phyloP scores from a whole-genome alignment of 2,888 invertebrate genomes.

The Tachina lurida region DNA sequence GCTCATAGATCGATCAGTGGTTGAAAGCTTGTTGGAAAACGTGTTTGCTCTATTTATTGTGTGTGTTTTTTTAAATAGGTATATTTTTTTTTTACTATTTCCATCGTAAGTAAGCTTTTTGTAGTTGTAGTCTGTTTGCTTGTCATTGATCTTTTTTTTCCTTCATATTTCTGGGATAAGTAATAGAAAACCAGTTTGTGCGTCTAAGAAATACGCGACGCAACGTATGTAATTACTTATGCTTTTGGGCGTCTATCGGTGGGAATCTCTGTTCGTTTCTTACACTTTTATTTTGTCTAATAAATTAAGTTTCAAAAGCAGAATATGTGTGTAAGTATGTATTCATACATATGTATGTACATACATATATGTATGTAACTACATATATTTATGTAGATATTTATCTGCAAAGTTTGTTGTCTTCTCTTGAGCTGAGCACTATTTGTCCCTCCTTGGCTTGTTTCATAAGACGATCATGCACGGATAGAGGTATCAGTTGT shows the following conservation, averaged over 20 bases:
- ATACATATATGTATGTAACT: too few relatives aligned
- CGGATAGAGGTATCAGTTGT: slow-evolving; percentile 18
- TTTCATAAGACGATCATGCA: slow-evolving; percentile 20
- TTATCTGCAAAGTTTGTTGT: neutral
- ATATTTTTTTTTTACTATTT: slow-evolving; percentile 12
- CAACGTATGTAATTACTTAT: neutral
- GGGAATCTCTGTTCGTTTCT: slow-evolving; percentile 45
- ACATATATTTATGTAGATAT: too few relatives aligned
- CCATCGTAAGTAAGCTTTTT: slow-evolving; percentile 30
- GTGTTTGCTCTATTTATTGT: slow-evolving; percentile 60
- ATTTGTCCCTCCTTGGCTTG: slow-evolving; percentile 15
- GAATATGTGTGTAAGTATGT: neutral
- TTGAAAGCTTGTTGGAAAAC: slow-evolving; percentile 55
- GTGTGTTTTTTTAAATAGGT: neutral
- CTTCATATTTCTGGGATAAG: slow-evolving; percentile 47
- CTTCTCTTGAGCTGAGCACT: slow-evolving; percentile 10
- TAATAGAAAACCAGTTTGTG: slow-evolving; percentile 60
- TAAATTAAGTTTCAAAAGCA: slow-evolving; percentile 13
- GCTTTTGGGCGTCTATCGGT: slow-evolving; percentile 40
- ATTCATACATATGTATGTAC: too few relatives aligned
- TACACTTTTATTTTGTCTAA: neutral
- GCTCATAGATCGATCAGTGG: slow-evolving; percentile 52
- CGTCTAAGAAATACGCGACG: slow-evolving; percentile 36
- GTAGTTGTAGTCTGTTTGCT: slow-evolving; percentile 29
- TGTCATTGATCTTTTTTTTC: slow-evolving; percentile 37